Percentiles rank a stretch among this genome's conserved stretches.
Evolutionary conservation across 2,888 invertebrate species (phyloP).

Genomic region (Drosophila mercatorum): DNA sequence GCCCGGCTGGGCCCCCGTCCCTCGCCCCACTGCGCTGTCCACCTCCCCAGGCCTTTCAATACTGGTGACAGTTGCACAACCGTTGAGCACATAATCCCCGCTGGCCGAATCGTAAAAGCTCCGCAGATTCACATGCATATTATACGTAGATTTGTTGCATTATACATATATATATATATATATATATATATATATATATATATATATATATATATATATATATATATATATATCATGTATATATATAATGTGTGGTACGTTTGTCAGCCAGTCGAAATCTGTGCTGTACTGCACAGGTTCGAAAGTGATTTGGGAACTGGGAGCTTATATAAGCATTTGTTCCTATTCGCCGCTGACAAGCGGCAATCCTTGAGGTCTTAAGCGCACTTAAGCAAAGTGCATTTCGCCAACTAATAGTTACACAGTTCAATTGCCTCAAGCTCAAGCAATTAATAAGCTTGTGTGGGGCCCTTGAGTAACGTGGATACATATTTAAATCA

Average conservation of each 20-base stretch:
- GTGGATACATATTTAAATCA: not conserved
- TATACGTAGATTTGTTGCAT: slow-evolving; percentile 77
- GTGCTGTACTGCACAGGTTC: slow-evolving; percentile 65
- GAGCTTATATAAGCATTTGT: slow-evolving; percentile 34
- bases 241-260: not conserved
- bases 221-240: not conserved
- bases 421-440: not conserved
- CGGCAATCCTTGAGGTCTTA: slow-evolving; percentile 57
- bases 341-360: slow-evolving; percentile 59
- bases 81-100: slow-evolving; percentile 68
- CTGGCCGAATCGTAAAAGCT: slow-evolving; percentile 74
- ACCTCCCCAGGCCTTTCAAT: slow-evolving; percentile 5
- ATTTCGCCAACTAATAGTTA: slow-evolving; percentile 11
- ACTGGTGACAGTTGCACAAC: slow-evolving; percentile 52
- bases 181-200: slow-evolving; percentile 10
- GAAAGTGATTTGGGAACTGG: slow-evolving; percentile 67
- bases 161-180: slow-evolving; percentile 13
- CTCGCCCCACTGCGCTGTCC: too few species aligned
- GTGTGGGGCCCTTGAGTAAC: not conserved
- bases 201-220: not conserved
- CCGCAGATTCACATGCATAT: slow-evolving; percentile 71
- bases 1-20: not conserved
- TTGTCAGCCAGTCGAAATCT: slow-evolving; percentile 53
- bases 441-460: slow-evolving; percentile 6
- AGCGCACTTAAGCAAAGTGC: slow-evolving; percentile 60